Evolutionary conservation across 2,797 vertebrate genomes (phyloP).

Genomic region (Cygnus olor): DNA sequence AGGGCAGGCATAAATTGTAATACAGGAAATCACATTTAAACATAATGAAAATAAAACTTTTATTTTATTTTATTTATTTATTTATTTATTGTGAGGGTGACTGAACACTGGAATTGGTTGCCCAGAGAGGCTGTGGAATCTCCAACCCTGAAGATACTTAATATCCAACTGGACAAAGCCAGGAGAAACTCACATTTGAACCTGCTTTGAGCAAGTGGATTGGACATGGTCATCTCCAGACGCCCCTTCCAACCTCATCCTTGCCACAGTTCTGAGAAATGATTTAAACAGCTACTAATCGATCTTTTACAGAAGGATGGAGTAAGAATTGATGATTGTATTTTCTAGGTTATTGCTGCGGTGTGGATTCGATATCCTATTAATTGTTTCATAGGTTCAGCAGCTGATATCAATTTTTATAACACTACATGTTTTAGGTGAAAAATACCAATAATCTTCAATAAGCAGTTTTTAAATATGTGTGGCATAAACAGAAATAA

Average conservation of each 20-base stretch:
- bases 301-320: background rate
- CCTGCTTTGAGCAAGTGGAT: background rate
- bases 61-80: background rate
- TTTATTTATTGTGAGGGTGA: background rate
- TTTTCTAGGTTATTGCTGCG: background rate
- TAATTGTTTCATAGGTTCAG: conserved; percentile 17
- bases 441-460: background rate
- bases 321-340: background rate
- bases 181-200: background rate
- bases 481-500: conserved; percentile 22
- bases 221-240: background rate
- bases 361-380: background rate
- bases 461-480: background rate
- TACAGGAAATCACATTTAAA: background rate
- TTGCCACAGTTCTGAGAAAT: background rate
- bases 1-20: background rate
- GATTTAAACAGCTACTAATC: background rate
- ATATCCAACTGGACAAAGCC: background rate
- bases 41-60: background rate
- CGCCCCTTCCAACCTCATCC: background rate
- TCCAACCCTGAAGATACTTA: background rate
- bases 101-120: background rate
- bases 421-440: background rate
- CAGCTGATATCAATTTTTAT: background rate
- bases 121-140: background rate